Conservation (phyloP, 2,113 vertebrate species). For the Drymodes brunneopygia region DNA sequence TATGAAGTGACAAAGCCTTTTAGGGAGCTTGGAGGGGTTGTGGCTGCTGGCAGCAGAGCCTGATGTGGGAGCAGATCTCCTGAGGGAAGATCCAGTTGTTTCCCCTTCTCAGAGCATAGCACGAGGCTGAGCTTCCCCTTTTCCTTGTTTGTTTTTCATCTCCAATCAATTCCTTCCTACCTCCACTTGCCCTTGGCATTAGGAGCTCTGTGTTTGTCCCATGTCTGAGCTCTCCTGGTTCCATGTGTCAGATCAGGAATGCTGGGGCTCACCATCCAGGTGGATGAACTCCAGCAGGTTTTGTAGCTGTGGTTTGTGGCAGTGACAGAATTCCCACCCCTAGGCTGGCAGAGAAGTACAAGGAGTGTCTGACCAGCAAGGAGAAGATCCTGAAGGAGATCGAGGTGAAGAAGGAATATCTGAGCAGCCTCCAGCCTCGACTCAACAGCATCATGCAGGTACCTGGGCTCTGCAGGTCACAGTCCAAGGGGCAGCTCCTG, state of each 20-base stretch:
- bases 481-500: accelerated
- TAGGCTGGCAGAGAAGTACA: constrained; percentile 95
- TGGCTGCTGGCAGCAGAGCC: not conserved
- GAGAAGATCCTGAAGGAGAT: constrained; percentile 97
- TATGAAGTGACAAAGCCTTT: not conserved
- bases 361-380: constrained; percentile 85
- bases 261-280: not conserved
- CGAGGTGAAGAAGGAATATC: constrained; percentile 95
- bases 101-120: accelerated
- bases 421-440: constrained; percentile 93
- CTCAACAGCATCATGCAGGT: constrained; percentile 98
- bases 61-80: not conserved
- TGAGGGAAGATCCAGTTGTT: not conserved
- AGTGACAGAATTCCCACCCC: not conserved
- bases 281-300: not conserved
- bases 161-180: not conserved
- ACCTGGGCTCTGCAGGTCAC: not conserved
- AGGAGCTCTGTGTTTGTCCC: not conserved
- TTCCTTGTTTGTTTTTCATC: not conserved
- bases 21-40: accelerated
- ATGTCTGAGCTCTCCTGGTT: not conserved
- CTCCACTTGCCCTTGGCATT: not conserved
- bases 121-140: accelerated
- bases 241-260: not conserved
- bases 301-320: not conserved